Base-by-base conservation (phyloP, 2,888 invertebrate genomes). In the Chrysina gloriosa region DNA sequence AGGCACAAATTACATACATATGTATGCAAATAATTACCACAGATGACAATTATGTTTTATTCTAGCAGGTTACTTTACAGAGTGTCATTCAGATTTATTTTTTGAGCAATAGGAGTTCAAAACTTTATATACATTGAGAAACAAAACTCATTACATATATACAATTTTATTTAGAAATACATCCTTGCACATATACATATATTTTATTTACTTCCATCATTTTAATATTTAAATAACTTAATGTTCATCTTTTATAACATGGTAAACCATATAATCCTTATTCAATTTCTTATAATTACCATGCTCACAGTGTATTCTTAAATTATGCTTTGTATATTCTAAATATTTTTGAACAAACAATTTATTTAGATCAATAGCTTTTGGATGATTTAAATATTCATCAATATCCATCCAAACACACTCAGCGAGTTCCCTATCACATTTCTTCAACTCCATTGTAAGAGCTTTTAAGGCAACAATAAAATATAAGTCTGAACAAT, bases 401-500 rank as follows among this genome's bases (percentile, higher is more conserved):
- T 89, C 85, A 68, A 94, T 84, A 75, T 89, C 88, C 92, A 96
- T 94, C 96, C 96, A 97, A 75, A 86, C 83, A 70, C 91, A 91
- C 36, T 89, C 90, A 7, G 87, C 87, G 23, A 97, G 92, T 86
- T 97, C 97, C 67, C 88, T 85, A 4, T 90, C 87, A 74, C 93
- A 93, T 78, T 89, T 90, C 23, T 80, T 84, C 39, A 95, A 90
- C 1, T 87, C 85, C 1, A 84, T 81, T 14, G 88, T 87, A 1
- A 85, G 78, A 0, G 96, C 92, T 75, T 85, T 88, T 63, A 97
- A 84, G 70, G 89, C 87, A 2, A 94, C 89, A 1, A 96, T 88
- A 65, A 92, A 85, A 82, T 97, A 97, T 65, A 96, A 88, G 81
- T 97, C 97, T 0, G 95, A 95, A 81, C 95, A 95, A 0, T 87